Conservation (phyloP, 1,140 invertebrate genomes). For the Drosophila sulfurigaster region DNA sequence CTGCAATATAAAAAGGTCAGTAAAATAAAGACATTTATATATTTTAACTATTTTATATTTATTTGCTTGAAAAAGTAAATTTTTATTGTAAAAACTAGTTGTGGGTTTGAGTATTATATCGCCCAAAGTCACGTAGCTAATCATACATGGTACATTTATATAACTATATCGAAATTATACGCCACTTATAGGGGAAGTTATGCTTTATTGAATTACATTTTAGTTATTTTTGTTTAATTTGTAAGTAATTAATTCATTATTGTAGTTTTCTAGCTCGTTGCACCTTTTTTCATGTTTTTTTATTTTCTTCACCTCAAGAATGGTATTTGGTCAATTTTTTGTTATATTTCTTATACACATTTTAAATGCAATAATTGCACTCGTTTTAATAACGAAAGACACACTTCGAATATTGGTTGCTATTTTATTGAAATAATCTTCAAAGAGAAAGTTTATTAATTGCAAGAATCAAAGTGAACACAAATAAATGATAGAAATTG, state of each 20-base stretch:
- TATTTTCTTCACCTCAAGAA: slow-evolving; percentile 43
- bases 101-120: slow-evolving; percentile 12
- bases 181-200: slow-evolving; percentile 22
- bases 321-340: slow-evolving; percentile 41
- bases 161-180: slow-evolving; percentile 32
- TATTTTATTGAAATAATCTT: slow-evolving; percentile 59
- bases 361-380: slow-evolving; percentile 39
- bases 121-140: slow-evolving; percentile 15
- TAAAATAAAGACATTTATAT: not conserved
- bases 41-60: not conserved
- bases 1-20: not conserved
- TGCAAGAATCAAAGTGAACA: slow-evolving; percentile 49
- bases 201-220: slow-evolving; percentile 35
- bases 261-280: slow-evolving; percentile 26
- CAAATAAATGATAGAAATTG: slow-evolving; percentile 24
- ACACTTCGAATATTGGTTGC: slow-evolving; percentile 70
- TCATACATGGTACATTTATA: slow-evolving; percentile 21
- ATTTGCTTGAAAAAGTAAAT: not conserved
- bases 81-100: slow-evolving; percentile 6
- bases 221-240: slow-evolving; percentile 18
- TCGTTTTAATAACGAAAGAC: slow-evolving; percentile 50
- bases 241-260: slow-evolving; percentile 1
- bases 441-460: slow-evolving; percentile 45
- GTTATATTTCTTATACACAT: slow-evolving; percentile 14
- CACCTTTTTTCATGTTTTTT: slow-evolving; percentile 13